Percentiles rank a stretch among this genome's conserved stretches.
These are phyloP conservation scores for Polymixis lichenea DNA, from an alignment of 2,888 invertebrate species.

Conservation along the genomic window DNA sequence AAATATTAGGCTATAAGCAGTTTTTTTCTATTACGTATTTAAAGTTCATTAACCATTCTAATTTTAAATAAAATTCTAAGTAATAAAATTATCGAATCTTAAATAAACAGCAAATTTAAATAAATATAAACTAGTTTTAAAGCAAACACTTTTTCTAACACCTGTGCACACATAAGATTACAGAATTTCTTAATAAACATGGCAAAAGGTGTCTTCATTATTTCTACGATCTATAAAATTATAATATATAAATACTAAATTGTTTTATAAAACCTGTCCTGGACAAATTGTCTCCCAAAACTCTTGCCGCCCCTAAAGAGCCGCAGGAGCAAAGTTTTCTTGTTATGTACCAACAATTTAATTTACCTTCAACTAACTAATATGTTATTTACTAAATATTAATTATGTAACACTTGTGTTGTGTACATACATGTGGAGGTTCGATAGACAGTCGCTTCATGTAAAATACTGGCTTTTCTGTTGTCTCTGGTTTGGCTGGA, in stretches of 20 bases:
- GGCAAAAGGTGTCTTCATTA: not conserved
- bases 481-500: not conserved
- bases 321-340: not conserved
- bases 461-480: not conserved
- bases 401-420: not conserved
- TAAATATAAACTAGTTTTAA: constrained; percentile 33
- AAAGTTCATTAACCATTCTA: constrained; percentile 7
- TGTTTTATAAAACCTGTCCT: not conserved
- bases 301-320: not conserved
- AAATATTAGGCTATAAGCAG: not conserved
- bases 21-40: not conserved
- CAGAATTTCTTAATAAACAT: constrained; percentile 16
- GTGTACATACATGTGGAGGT: not conserved
- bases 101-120: constrained; percentile 14
- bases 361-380: not conserved
- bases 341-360: not conserved
- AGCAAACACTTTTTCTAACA: constrained; percentile 42
- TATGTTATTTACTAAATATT: not conserved
- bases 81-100: not conserved
- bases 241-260: too few species aligned
- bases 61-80: not conserved
- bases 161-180: constrained; percentile 40
- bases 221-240: not conserved
- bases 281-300: not conserved
- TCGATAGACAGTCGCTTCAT: not conserved